Conservation (phyloP, 2,113 vertebrate genomes). For the Monarcha castaneiventris region DNA sequence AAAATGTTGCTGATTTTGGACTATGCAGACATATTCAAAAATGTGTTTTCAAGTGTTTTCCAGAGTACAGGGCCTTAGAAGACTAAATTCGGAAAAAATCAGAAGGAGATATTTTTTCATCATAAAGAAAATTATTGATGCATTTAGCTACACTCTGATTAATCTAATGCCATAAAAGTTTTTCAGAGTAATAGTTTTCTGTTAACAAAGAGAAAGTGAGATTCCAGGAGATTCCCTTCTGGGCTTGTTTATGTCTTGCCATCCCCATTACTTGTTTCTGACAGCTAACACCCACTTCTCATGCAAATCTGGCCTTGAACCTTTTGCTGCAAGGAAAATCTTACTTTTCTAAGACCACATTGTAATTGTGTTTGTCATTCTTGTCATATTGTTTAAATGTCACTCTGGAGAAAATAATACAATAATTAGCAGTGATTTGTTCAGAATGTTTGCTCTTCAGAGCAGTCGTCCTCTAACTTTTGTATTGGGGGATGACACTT, state of each 20-base stretch:
- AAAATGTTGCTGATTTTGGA: neutral
- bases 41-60: neutral
- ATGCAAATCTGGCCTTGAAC: constrained; percentile 16
- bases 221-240: neutral
- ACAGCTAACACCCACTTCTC: constrained; percentile 5
- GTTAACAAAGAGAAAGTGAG: neutral
- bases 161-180: neutral
- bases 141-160: neutral
- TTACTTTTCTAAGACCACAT: neutral
- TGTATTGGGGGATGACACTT: neutral
- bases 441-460: neutral
- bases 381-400: constrained; percentile 20
- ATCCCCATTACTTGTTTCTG: neutral
- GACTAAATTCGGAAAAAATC: neutral
- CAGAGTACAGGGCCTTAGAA: neutral
- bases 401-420: constrained; percentile 1
- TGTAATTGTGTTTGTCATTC: constrained; percentile 18
- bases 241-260: neutral
- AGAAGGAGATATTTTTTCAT: neutral
- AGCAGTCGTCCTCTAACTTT: neutral
- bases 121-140: neutral
- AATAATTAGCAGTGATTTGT: constrained; percentile 15
- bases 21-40: neutral
- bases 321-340: constrained; percentile 11
- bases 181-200: neutral